Base-by-base conservation (phyloP, 2,797 vertebrate genomes). In the Botia kubotai region DNA sequence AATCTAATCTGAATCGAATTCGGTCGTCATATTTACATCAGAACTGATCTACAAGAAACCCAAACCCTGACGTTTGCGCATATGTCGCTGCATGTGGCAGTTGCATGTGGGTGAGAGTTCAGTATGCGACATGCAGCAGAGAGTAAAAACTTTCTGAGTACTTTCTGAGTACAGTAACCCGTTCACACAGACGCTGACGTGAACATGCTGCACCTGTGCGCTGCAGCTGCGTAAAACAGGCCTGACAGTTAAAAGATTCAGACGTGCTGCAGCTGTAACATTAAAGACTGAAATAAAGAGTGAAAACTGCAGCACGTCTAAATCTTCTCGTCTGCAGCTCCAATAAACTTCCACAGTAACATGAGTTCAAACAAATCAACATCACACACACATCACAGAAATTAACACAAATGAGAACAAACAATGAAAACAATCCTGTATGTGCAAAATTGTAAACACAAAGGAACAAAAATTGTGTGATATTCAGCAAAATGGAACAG, bases 251-350 rank as follows among this genome's bases (percentile, higher is more conserved):
- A 89, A 93, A 93, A 95, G 93, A 91, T 91, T 91, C 89, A 91
- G 92, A 92, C 88, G 92, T 91, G 94, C 95, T 96, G 91, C 94
- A 90, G 87, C 8, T 8, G 6, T 11, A 3, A 66, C 65, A 65
- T 21, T 43, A 83, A 78, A 48, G 29, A 77, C 76, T 33, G 62
- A 74, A 70, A 14, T 53, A 88, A 89, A 84, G 23, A 78, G 62
- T 67, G 84, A 84, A 29, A 62, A 70, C 87, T 86, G 90, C 89
- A 94, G 92, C 93, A 90, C 88, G 86, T 87, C 89, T 81, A 75
- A 72, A 89, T 84, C 92, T 83, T 79, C 86, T 1, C 71, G 71
- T 89, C 87, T 80, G 14, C 76, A 82, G 86, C 86, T 52, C 86
- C 84, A 29, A 2, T 6, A 46, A 33, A 17, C 33, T 82, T 86